A percentile compares a stretch with the other conserved stretches of the same genome.
phyloP scores from a whole-genome alignment of 2,113 vertebrate species.

The Gymnogyps californianus region DNA sequence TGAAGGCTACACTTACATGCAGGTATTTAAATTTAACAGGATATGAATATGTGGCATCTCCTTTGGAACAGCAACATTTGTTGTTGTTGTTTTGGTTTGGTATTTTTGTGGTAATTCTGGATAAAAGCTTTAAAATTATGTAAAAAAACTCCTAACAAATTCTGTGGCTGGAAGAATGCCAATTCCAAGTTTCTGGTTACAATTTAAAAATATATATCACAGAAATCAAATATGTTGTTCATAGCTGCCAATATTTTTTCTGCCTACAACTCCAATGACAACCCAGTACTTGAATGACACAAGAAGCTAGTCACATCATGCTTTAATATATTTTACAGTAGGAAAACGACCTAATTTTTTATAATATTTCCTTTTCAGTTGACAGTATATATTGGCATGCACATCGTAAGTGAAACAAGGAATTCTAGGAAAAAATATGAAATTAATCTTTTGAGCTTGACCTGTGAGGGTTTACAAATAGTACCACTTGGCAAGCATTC shows the following conservation, averaged over 20 bases:
- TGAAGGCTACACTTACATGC: not conserved
- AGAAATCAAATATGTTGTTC: not conserved
- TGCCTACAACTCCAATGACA: not conserved
- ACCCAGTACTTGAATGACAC: not conserved
- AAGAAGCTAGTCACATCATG: constrained; percentile 5
- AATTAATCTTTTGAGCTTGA: constrained; percentile 16
- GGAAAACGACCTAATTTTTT: not conserved
- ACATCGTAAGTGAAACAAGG: not conserved
- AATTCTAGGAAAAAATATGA: not conserved
- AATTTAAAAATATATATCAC: not conserved
- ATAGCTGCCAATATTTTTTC: constrained; percentile 18
- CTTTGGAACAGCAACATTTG: not conserved
- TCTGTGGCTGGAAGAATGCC: not conserved
- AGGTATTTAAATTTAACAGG: not conserved
- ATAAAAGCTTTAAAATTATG: not conserved
- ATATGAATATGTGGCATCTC: not conserved
- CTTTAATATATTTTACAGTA: not conserved
- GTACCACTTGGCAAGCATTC: not conserved
- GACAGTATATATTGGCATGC: not conserved
- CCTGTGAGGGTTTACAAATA: not conserved
- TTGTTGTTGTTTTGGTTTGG: not conserved
- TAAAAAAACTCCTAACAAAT: not conserved
- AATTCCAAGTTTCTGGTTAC: not conserved
- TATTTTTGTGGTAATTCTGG: not conserved
- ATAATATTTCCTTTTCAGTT: constrained; percentile 1